Evolutionary conservation across 2,113 vertebrate species (phyloP).

Genomic region (Heteronetta atricapilla): DNA sequence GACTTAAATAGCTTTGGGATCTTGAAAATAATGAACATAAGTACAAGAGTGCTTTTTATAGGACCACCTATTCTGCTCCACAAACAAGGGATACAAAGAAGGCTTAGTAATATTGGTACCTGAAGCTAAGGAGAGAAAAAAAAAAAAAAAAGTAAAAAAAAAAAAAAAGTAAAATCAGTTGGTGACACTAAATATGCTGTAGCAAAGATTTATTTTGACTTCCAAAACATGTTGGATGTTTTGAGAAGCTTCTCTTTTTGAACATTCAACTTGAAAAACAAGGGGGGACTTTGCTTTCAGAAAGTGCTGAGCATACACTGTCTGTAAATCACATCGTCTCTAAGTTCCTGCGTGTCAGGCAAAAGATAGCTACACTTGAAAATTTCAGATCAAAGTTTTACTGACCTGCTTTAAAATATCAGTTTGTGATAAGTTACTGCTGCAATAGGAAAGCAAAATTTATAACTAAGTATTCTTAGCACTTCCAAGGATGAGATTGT

Average conservation of each 20-base stretch:
- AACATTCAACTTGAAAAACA: constrained; percentile 19
- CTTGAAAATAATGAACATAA: constrained; percentile 21
- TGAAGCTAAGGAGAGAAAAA: background rate
- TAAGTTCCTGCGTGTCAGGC: background rate
- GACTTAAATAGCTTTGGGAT: background rate
- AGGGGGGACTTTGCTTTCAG: background rate
- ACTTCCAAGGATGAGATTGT: background rate
- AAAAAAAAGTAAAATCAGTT: background rate
- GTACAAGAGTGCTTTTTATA: background rate
- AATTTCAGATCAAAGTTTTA: constrained; percentile 47
- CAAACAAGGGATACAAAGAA: background rate
- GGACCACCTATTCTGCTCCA: background rate
- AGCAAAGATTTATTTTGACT: constrained; percentile 10
- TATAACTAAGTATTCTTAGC: background rate
- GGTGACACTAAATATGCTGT: background rate
- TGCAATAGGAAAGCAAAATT: background rate
- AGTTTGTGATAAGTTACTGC: background rate
- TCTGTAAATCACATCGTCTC: background rate
- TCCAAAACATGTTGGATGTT: constrained; percentile 3
- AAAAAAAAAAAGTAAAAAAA: background rate
- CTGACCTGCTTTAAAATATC: constrained; percentile 5
- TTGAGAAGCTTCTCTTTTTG: background rate
- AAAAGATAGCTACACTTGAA: background rate
- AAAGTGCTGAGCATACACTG: background rate
- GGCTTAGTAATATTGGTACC: background rate